A percentile compares a stretch with the other conserved stretches of the same genome.
phyloP scores from a whole-genome alignment of 2,797 vertebrate species.

The Pangasius mekongensis region DNA sequence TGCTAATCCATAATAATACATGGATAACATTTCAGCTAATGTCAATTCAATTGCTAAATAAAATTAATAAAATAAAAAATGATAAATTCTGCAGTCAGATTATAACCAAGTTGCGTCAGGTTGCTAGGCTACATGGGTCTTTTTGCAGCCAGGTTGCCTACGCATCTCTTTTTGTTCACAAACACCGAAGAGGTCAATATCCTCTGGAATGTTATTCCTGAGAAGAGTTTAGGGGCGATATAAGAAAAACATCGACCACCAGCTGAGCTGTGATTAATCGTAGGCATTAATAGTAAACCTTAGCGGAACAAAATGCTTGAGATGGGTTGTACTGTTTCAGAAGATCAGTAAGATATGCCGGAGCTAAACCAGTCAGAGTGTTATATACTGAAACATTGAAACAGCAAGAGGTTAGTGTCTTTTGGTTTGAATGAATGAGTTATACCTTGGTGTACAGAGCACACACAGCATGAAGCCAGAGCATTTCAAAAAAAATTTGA shows the following conservation, averaged over 20 bases:
- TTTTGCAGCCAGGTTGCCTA: not conserved
- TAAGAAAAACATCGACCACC: not conserved
- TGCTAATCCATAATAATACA: not conserved
- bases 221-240: not conserved
- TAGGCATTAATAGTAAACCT: not conserved
- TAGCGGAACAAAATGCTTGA: not conserved
- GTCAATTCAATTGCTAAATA: not conserved
- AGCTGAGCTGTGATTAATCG: not conserved
- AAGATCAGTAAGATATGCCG: not conserved
- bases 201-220: not conserved
- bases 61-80: no score
- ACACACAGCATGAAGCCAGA: not conserved
- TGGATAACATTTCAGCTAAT: no score
- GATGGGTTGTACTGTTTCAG: not conserved
- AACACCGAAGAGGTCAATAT: not conserved
- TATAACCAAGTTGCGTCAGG: not conserved
- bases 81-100: not conserved
- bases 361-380: not conserved
- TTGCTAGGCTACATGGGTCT: not conserved
- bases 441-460: not conserved
- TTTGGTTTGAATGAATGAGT: not conserved
- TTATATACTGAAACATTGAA: not conserved
- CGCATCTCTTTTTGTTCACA: not conserved
- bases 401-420: not conserved
- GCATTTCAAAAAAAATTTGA: not conserved